Conservation (phyloP, 2,888 invertebrate species). For the Drosophila eohydei region DNA sequence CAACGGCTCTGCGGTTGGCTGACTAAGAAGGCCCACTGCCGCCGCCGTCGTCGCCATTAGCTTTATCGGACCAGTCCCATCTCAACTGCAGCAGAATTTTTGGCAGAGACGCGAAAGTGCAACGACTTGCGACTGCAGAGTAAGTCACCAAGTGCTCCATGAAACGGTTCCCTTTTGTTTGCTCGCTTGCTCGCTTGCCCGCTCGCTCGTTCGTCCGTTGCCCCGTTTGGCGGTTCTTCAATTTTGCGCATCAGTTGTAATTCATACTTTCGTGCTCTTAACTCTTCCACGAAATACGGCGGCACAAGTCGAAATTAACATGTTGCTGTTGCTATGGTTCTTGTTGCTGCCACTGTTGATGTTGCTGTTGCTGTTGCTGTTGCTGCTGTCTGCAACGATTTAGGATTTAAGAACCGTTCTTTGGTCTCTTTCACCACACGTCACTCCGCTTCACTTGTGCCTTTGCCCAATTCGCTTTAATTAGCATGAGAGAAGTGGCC, state of each 20-base stretch:
- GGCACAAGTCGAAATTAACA: slow-evolving; percentile 74
- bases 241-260: slow-evolving; percentile 81
- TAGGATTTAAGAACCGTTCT: slow-evolving; percentile 77
- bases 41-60: slow-evolving; percentile 58
- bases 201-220: slow-evolving; percentile 55
- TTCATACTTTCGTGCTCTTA: slow-evolving; percentile 73
- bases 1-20: slow-evolving; percentile 69
- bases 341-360: slow-evolving; percentile 17
- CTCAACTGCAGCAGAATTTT: slow-evolving; percentile 47
- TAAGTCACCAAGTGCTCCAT: slow-evolving; percentile 32
- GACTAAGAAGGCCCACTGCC: slow-evolving; percentile 57
- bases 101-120: slow-evolving; percentile 67
- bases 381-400: slow-evolving; percentile 56
- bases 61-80: slow-evolving; percentile 68
- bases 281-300: slow-evolving; percentile 77
- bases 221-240: slow-evolving; percentile 63
- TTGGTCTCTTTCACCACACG: slow-evolving; percentile 59
- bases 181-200: slow-evolving; percentile 55
- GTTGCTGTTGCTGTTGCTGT: slow-evolving; percentile 27
- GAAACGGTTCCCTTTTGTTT: slow-evolving; percentile 73
- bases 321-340: slow-evolving; percentile 58
- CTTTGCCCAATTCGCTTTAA: slow-evolving; percentile 76
- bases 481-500: slow-evolving; percentile 76
- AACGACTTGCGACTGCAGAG: slow-evolving; percentile 63
- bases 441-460: slow-evolving; percentile 64